Base-by-base conservation (phyloP, 2,888 invertebrate species). In the Cataglyphis cursor region DNA sequence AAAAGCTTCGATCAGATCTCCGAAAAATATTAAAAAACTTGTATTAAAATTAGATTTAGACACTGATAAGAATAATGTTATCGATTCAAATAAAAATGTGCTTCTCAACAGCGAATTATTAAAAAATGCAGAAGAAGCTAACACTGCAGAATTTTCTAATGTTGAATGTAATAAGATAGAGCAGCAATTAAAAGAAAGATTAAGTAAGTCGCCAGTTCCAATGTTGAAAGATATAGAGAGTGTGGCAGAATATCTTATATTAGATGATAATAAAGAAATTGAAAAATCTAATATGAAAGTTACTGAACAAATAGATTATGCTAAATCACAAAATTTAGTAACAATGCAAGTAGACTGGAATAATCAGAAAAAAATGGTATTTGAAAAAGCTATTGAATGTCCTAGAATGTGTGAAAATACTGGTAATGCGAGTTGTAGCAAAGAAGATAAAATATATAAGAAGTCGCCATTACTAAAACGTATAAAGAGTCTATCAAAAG, bases 281-380 rank as follows among this genome's bases (percentile, higher is more conserved):
- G 94, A 95, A 0, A 90, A 90, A 54, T 66, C 83, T 24, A 90
- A 65, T 6, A 66, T 62, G 12, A 72, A 65, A 80, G 81, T 12
- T 10, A 38, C 31, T 21, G 24, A 59, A 0, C 44, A 57, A 61
- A 74, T 31, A 73, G 75, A 82, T n/a, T 10, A 18, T 24, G 15
- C 1, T 31, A 21, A 12, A 24, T 44, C 24, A 44, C 31, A 24
- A 59, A 18, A 24, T 9, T 44, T 31, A 59, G 1, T 41, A 24
- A 31, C 9, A 54, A 72, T 4, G 3, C 41, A 12, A 51, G 66
- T 72, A 21, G 74, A 72, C 48, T 78, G 38, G 78, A 83, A 68
- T 85, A 87, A 83, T 95, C 75, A 94, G 93, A 81, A 95, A 89
- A 95, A 95, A 76, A 93, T 95, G n/a, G 95, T 93, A 94, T 94